Evolutionary conservation across 2,797 vertebrate genomes (phyloP).

Genomic region (Siniperca undulata): DNA sequence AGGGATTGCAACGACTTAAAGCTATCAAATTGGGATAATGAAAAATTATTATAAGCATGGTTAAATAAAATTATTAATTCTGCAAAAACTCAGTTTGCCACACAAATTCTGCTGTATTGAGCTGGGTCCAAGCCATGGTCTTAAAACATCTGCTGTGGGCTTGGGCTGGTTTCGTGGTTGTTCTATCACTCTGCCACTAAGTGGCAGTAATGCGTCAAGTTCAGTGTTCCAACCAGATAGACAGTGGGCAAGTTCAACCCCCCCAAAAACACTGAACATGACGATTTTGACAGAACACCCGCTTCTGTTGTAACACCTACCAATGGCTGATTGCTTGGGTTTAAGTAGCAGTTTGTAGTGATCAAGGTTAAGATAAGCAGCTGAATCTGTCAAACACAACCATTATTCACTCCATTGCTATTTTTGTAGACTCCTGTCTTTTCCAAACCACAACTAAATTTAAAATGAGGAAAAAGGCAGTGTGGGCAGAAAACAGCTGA

Average conservation of each 20-base stretch:
- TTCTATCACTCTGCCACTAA: conserved; percentile 25
- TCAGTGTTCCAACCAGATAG: not conserved
- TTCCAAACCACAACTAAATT: not conserved
- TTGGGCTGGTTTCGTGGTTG: not conserved
- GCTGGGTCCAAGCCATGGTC: not conserved
- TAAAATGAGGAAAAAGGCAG: not conserved
- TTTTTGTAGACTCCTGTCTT: too few species aligned
- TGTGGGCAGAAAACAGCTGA: not conserved
- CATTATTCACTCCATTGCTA: not conserved
- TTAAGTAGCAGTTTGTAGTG: not conserved
- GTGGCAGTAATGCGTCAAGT: conserved; percentile 38
- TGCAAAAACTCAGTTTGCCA: not conserved
- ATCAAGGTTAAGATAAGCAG: not conserved
- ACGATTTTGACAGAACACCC: too few species aligned
- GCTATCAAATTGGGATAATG: not conserved
- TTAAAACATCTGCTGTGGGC: not conserved
- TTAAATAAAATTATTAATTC: not conserved
- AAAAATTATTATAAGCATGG: not conserved
- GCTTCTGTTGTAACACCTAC: not conserved
- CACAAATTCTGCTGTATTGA: not conserved
- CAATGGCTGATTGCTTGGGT: not conserved
- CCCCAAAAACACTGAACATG: too few species aligned
- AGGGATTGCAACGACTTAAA: not conserved
- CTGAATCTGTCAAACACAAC: not conserved
- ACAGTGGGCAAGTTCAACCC: not conserved